Percentiles rank a stretch among this genome's conserved stretches.
These are phyloP conservation scores for Chymomyza amoena DNA, from an alignment of 2,888 invertebrate species.

Conservation along the genomic window DNA sequence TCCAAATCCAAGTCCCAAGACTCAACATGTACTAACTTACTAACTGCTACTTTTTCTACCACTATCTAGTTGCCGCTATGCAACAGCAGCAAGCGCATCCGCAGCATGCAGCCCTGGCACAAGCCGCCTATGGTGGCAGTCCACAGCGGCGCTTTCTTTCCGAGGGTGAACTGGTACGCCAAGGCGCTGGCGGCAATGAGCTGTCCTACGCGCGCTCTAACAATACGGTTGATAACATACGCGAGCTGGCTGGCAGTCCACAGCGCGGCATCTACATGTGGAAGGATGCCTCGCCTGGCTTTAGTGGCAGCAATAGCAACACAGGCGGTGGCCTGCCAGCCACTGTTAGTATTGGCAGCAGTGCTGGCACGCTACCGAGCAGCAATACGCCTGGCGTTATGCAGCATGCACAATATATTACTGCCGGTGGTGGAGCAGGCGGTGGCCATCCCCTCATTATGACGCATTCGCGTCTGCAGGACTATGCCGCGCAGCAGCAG, in stretches of 20 bases:
- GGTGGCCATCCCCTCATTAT: conserved; percentile 74
- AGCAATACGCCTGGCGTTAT: conserved; percentile 52
- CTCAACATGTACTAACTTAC: too few species aligned
- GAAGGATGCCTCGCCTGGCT: conserved; percentile 87
- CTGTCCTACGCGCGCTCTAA: conserved; percentile 84
- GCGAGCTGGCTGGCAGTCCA: conserved; percentile 92
- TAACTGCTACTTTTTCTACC: background rate
- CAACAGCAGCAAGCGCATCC: conserved; percentile 30
- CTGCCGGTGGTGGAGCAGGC: conserved; percentile 60
- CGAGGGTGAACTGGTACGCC: conserved; percentile 89
- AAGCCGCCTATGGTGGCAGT: conserved; percentile 80
- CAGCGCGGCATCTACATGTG: conserved; percentile 90
- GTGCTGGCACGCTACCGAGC: conserved; percentile 76
- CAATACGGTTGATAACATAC: conserved; percentile 91
- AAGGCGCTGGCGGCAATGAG: conserved; percentile 79
- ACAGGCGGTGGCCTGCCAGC: conserved; percentile 51
- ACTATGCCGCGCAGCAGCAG: conserved; percentile 67
- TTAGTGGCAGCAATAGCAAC: conserved; percentile 65
- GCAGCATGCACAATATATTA: conserved; percentile 75
- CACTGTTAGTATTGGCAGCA: conserved; percentile 70
- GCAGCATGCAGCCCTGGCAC: conserved; percentile 60
- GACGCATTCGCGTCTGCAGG: conserved; percentile 75
- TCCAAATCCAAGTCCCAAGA: background rate
- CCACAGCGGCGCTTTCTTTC: conserved; percentile 89
- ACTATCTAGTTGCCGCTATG: conserved; percentile 1